These are phyloP conservation scores for Scaptomyza tumidula DNA, from an alignment of 2,888 invertebrate genomes.

Conservation along the genomic window DNA sequence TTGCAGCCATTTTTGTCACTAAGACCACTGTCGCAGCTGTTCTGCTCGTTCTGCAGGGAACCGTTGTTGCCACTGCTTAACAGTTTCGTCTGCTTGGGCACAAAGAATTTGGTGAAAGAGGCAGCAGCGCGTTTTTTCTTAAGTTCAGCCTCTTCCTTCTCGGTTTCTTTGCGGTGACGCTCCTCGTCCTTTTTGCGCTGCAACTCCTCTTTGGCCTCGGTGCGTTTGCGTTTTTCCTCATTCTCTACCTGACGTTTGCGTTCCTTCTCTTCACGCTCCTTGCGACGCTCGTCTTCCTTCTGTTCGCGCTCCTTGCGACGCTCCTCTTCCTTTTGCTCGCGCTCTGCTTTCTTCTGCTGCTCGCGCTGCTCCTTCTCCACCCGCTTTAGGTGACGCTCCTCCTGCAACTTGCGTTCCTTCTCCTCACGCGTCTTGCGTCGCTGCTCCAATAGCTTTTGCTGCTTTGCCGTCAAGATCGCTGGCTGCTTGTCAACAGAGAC, in stretches of 20 bases:
- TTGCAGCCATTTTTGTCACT: slow-evolving; percentile 13
- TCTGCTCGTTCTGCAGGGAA: slow-evolving; percentile 74
- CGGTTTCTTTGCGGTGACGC: slow-evolving; percentile 86
- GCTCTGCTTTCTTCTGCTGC: slow-evolving; percentile 81
- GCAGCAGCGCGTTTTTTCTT: slow-evolving; percentile 92
- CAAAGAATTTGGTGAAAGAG: slow-evolving; percentile 93
- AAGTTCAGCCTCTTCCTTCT: slow-evolving; percentile 89
- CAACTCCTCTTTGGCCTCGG: slow-evolving; percentile 83
- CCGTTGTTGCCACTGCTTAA: neutral
- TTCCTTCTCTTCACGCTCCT: slow-evolving; percentile 82
- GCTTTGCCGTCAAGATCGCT: slow-evolving; percentile 78
- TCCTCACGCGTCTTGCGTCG: slow-evolving; percentile 81
- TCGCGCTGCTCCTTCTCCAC: slow-evolving; percentile 81
- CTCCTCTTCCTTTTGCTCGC: slow-evolving; percentile 85
- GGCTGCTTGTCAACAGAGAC: slow-evolving; percentile 12
- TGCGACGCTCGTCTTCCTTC: slow-evolving; percentile 84
- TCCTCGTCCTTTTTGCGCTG: slow-evolving; percentile 83
- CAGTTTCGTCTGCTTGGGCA: slow-evolving; percentile 85
- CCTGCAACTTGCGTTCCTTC: slow-evolving; percentile 85
- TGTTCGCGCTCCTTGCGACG: slow-evolving; percentile 85
- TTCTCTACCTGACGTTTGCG: slow-evolving; percentile 82
- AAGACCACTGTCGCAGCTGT: slow-evolving; percentile 50
- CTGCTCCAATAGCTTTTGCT: slow-evolving; percentile 72
- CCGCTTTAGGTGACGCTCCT: slow-evolving; percentile 83
- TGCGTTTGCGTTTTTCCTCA: slow-evolving; percentile 83